phyloP scores from a whole-genome alignment of 1,140 invertebrate species.

The Drosophila micromelanica region DNA sequence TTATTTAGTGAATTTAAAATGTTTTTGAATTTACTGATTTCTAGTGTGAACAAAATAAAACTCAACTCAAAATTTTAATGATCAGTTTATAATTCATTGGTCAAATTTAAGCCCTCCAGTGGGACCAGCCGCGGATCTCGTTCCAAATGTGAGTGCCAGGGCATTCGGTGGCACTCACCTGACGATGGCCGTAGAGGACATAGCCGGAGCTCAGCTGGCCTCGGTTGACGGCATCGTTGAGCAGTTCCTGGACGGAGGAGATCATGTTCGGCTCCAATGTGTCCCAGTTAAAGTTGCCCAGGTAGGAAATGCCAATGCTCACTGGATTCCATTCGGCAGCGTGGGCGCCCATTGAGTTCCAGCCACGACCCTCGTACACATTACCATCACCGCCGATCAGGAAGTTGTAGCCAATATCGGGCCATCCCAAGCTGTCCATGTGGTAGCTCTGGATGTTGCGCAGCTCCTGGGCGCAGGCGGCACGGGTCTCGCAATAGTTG shows the following conservation, averaged over 20 bases:
- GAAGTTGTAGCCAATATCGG: conserved; percentile 89
- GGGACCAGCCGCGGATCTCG: conserved; percentile 88
- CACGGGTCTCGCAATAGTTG: conserved; percentile 85
- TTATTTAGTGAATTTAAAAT: too few species aligned
- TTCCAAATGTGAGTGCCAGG: conserved; percentile 88
- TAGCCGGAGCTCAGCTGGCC: conserved; percentile 87
- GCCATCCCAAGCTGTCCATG: conserved; percentile 86
- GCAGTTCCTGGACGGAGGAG: conserved; percentile 86
- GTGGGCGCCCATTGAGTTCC: conserved; percentile 88
- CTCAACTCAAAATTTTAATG: background rate
- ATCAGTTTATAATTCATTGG: background rate
- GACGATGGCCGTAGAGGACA: conserved; percentile 88
- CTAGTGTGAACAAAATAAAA: background rate
- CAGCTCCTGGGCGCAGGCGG: conserved; percentile 85
- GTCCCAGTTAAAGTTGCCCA: conserved; percentile 85
- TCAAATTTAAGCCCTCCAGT: conserved; percentile 84
- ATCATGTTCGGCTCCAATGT: conserved; percentile 58
- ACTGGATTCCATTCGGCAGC: conserved; percentile 87
- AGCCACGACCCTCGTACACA: conserved; percentile 89
- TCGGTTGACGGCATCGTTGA: conserved; percentile 85
- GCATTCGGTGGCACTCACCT: conserved; percentile 88
- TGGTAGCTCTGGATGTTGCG: conserved; percentile 86
- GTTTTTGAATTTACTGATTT: too few species aligned
- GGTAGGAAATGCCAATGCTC: conserved; percentile 88
- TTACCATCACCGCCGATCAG: conserved; percentile 86